These are phyloP conservation scores for Empis livida DNA, from an alignment of 2,888 invertebrate species.

Conservation along the genomic window DNA sequence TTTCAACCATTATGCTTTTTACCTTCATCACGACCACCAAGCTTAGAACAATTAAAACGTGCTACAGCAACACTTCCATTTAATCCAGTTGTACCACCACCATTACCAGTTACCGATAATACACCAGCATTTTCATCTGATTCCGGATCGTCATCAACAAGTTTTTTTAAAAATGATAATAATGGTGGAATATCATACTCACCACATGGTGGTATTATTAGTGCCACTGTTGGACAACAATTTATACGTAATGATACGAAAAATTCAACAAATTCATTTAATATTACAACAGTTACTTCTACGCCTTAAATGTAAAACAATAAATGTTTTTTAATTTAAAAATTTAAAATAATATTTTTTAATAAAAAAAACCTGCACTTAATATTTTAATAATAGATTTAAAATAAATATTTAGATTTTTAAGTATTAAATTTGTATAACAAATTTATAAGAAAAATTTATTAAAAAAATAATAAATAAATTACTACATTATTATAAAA, in stretches of 20 bases:
- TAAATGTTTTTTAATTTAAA: no score
- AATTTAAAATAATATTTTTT: no score
- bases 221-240: slow-evolving; percentile 1
- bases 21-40: neutral
- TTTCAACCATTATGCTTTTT: neutral
- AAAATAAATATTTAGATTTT: no score
- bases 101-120: neutral
- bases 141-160: slow-evolving; percentile 1
- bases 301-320: no score
- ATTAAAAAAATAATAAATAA: no score
- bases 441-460: no score
- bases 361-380: no score
- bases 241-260: neutral
- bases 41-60: neutral
- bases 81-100: neutral
- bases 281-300: no score
- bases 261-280: neutral
- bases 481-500: no score
- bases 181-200: neutral
- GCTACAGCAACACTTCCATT: neutral
- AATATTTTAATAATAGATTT: no score
- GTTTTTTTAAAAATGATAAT: neutral
- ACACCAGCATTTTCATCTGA: neutral
- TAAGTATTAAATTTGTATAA: no score
- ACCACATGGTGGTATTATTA: neutral